phyloP scores from a whole-genome alignment of 1,140 invertebrate species.

The Tigriopus japonicus region DNA sequence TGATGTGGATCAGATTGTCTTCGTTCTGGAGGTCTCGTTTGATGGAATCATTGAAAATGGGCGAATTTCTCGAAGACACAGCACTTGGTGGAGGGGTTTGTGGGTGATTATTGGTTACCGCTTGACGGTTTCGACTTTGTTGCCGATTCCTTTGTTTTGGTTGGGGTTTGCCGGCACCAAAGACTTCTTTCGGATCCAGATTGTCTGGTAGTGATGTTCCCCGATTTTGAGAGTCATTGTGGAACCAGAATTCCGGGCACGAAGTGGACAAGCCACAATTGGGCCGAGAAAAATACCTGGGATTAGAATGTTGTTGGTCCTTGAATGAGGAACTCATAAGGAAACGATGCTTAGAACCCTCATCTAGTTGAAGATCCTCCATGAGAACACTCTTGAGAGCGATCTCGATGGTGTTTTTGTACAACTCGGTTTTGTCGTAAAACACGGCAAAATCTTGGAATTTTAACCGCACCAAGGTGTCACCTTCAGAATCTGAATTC shows the following conservation, averaged over 20 bases:
- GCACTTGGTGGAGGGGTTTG: not conserved
- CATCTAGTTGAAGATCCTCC: constrained; percentile 28
- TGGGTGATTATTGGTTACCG: not conserved
- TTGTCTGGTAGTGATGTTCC: no score
- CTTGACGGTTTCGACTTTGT: not conserved
- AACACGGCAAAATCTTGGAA: constrained; percentile 59
- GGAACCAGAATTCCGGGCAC: not conserved
- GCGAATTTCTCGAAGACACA: not conserved
- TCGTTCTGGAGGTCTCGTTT: constrained; percentile 16
- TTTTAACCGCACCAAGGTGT: constrained; percentile 45
- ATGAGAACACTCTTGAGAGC: constrained; percentile 23
- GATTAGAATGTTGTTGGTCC: not conserved
- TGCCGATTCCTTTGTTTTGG: not conserved
- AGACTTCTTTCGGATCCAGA: no score
- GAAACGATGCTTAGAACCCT: constrained; percentile 25
- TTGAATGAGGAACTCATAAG: constrained; percentile 23
- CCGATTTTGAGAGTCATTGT: no score
- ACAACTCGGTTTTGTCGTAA: constrained; percentile 41
- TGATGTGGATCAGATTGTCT: constrained; percentile 39
- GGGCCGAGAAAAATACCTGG: not conserved
- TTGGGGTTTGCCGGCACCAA: no score
- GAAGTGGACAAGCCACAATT: not conserved
- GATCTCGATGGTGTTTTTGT: constrained; percentile 46
- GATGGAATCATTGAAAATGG: not conserved
- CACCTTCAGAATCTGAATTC: constrained; percentile 21